Evolutionary conservation across 2,113 vertebrate species (phyloP), one percentile per base, ranked within the genome.

Genomic region (Heterochromis multidens): DNA sequence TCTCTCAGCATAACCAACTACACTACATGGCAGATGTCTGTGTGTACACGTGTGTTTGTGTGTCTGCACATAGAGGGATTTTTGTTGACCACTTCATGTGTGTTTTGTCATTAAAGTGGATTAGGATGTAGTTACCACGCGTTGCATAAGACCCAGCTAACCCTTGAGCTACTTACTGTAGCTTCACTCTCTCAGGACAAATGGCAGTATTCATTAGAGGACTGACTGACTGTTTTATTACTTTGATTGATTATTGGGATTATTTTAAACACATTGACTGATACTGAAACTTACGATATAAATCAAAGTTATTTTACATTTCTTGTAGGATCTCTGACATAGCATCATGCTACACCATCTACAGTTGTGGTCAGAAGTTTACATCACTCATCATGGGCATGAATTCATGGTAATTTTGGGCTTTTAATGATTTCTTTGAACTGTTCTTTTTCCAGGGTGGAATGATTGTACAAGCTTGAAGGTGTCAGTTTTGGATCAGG

Each of bases 81-180:
- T 82, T 59, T 29, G 59, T 77, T 78, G 63, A 59, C 54, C 81
- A 16, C 58, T 56, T 85, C 62, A n/a, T 81, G 58, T 56, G 52
- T n/a, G 58, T 70, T 63, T 81, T 81, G 83, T 86, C 81, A 6
- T 57, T 85, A 70, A 86, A 90, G 49, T 88, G 82, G 83, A 91
- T 93, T 85, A 87, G 78, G 60, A 58, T 2, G 8, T 57, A 77
- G 81, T 88, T 78, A 76, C 80, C 83, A 83, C 46, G 59, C 74
- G 80, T 80, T 87, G 77, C 54, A 27, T 81, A 78, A 59, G 46
- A 74, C 46, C 46, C 46, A 54, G 2, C 70, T 52, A 74, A 74
- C 46, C 23, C 35, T 35, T 27, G 11, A 43, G 59, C 72, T 56
- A 6, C 84, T 83, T 70, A 63, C 14, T 70, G 60, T 37, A 65